Evolutionary conservation across 2,888 invertebrate genomes (phyloP).

Genomic region (Drosophila ezoana): DNA sequence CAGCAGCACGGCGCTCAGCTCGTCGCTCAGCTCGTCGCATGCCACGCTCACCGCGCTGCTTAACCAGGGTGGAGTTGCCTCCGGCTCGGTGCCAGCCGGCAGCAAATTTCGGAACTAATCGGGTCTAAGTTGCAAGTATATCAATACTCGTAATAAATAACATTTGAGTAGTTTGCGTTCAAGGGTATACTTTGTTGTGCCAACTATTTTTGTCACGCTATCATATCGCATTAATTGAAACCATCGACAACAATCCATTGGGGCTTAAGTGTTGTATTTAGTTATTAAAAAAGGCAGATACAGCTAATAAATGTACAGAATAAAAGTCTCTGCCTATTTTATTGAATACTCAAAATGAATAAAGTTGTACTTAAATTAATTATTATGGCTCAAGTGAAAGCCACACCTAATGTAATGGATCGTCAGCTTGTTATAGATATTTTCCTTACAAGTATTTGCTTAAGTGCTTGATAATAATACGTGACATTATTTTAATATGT

Average conservation of each 20-base stretch:
- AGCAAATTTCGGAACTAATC: constrained; percentile 53
- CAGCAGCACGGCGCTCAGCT: constrained; percentile 78
- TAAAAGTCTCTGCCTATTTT: not conserved
- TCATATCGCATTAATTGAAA: constrained; percentile 24
- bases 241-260: constrained; percentile 23
- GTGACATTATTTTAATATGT: not conserved
- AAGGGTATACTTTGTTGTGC: not conserved
- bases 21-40: constrained; percentile 79
- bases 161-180: constrained; percentile 15
- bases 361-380: constrained; percentile 2
- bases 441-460: not conserved
- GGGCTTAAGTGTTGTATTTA: constrained; percentile 3
- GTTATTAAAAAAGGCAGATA: constrained; percentile 6
- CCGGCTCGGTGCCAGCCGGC: constrained; percentile 14
- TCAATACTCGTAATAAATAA: constrained; percentile 21
- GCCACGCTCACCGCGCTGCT: constrained; percentile 84
- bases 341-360: not conserved
- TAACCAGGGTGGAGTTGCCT: constrained; percentile 66
- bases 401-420: not conserved
- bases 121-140: not conserved
- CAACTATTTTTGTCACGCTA: constrained; percentile 27
- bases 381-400: not conserved
- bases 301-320: constrained; percentile 28
- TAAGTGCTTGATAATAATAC: no score
- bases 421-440: not conserved